Percentiles rank a stretch among this genome's conserved stretches.
Evolutionary conservation across 2,888 invertebrate species (phyloP).

Genomic region (Globia sparganii): DNA sequence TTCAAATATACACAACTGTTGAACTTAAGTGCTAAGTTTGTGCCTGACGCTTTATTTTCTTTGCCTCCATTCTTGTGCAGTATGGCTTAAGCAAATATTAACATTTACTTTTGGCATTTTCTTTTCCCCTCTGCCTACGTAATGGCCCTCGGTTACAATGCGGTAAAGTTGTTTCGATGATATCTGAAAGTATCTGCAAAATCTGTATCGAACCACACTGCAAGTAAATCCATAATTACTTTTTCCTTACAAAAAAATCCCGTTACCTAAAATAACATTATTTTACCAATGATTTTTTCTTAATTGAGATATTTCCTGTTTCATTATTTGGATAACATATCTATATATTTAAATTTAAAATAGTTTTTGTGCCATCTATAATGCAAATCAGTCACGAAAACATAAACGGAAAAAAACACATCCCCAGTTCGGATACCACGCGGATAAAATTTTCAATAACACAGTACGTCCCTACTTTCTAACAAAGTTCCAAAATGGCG

Average conservation of each 20-base stretch:
- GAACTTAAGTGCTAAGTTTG: constrained; percentile 55
- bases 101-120: constrained; percentile 76
- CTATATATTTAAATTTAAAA: too few species aligned
- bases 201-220: background rate
- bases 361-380: background rate
- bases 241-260: background rate
- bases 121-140: constrained; percentile 63
- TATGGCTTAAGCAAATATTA: constrained; percentile 78
- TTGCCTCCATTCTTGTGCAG: constrained; percentile 65
- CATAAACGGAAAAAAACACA: constrained; percentile 14
- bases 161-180: background rate
- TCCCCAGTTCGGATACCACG: constrained; percentile 10
- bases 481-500: constrained; percentile 75
- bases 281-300: too few species aligned
- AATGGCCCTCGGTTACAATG: constrained; percentile 44
- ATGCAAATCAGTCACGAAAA: background rate
- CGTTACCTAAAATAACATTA: background rate
- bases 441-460: constrained; percentile 56
- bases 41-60: constrained; percentile 65
- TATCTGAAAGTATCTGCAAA: constrained; percentile 34
- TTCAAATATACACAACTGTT: constrained; percentile 5
- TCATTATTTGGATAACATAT: too few species aligned
- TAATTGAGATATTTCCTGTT: too few species aligned
- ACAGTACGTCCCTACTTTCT: constrained; percentile 57
- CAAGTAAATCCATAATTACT: background rate